Evolutionary conservation across 2,797 vertebrate species (phyloP).

Genomic region (Lepidocolaptes lacrymiger): DNA sequence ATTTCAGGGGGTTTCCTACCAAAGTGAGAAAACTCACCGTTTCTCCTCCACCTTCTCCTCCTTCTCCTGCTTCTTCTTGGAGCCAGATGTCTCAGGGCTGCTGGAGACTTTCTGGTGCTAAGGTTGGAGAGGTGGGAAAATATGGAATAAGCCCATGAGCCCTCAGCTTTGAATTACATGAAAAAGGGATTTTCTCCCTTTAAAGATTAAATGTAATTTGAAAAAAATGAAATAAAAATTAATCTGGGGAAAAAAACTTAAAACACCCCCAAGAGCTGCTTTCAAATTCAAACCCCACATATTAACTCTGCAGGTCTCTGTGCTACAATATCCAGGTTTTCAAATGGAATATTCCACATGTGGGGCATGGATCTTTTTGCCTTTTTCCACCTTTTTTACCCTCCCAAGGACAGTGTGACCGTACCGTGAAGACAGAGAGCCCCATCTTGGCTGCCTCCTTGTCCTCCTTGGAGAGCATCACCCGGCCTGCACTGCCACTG

Average conservation of each 20-base stretch:
- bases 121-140: background rate
- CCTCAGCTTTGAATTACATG: fast-evolving
- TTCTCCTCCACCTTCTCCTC: constrained; percentile 56
- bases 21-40: constrained; percentile 12
- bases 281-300: background rate
- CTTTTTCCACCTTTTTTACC: background rate
- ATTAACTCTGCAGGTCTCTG: background rate
- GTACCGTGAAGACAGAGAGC: constrained; percentile 91
- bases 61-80: constrained; percentile 54
- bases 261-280: background rate
- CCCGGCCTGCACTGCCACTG: constrained; percentile 82
- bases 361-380: background rate
- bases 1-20: background rate
- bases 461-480: constrained; percentile 90
- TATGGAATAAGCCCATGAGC: fast-evolving
- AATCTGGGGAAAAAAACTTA: background rate
- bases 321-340: background rate
- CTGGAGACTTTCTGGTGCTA: constrained; percentile 76
- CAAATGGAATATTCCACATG: background rate
- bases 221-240: background rate
- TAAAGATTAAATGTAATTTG: background rate
- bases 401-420: fast-evolving
- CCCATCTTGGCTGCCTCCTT: constrained; percentile 92
- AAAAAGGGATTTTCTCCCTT: background rate
- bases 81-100: background rate